A percentile compares a stretch with the other conserved stretches of the same genome.
Evolutionary conservation across 1,140 invertebrate species (phyloP).

Genomic region (Temnothorax longispinosus): DNA sequence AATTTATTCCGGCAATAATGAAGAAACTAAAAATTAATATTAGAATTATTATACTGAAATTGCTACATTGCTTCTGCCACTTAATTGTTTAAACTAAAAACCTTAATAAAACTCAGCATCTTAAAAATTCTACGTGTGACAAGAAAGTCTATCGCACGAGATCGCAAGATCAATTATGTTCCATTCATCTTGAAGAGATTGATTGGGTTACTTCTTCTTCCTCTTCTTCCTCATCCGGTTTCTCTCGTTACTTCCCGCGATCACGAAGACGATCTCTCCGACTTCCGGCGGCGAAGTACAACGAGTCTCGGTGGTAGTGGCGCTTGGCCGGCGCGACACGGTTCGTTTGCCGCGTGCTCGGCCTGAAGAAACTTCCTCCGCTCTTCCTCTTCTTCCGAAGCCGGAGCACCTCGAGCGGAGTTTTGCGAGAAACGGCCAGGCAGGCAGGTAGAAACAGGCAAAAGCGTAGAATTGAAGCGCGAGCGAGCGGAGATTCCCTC

Average conservation of each 20-base stretch:
- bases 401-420: slow-evolving; percentile 9
- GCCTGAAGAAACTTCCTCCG: slow-evolving; percentile 30
- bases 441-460: slow-evolving; percentile 19
- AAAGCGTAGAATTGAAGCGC: slow-evolving; percentile 44
- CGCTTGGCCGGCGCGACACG: slow-evolving; percentile 71
- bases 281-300: slow-evolving; percentile 38
- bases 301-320: slow-evolving; percentile 18
- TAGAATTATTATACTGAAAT: background rate
- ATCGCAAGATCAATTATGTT: slow-evolving; percentile 11
- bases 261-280: slow-evolving; percentile 38
- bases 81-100: background rate
- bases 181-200: slow-evolving; percentile 3
- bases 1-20: background rate
- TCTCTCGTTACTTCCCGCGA: slow-evolving; percentile 51
- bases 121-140: background rate
- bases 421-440: slow-evolving; percentile 13
- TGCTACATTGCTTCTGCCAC: background rate
- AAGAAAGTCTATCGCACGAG: background rate
- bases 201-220: slow-evolving; percentile 31
- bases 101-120: background rate
- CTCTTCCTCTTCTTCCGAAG: slow-evolving; percentile 23
- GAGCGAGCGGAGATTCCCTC: slow-evolving; percentile 65
- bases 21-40: background rate
- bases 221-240: slow-evolving; percentile 5
- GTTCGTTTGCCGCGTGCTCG: slow-evolving; percentile 67